These are phyloP conservation scores for Craseonycteris thonglongyai DNA, from an alignment of 2,113 vertebrate genomes.

Conservation along the genomic window DNA sequence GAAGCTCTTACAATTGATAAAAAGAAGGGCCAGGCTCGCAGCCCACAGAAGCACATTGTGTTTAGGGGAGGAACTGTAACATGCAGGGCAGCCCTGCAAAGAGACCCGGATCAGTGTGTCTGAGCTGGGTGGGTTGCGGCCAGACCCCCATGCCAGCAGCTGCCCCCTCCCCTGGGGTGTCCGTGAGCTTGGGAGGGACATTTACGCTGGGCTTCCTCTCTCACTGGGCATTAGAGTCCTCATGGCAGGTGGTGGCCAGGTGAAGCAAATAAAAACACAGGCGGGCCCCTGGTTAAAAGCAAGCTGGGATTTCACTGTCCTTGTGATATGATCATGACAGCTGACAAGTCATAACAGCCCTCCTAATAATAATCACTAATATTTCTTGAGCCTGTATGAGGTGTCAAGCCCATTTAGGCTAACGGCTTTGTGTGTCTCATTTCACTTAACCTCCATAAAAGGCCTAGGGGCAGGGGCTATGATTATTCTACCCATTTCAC, in stretches of 20 bases:
- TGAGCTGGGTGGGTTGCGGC: fast-evolving
- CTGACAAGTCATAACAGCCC: neutral
- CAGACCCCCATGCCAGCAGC: too few species aligned
- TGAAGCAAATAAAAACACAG: neutral
- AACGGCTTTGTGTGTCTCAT: neutral
- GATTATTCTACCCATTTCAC: neutral
- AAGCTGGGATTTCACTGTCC: neutral
- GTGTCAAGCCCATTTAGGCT: too few species aligned
- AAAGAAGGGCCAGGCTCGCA: fast-evolving
- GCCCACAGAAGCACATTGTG: fast-evolving
- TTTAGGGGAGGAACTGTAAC: fast-evolving
- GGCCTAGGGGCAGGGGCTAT: neutral
- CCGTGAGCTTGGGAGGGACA: fast-evolving
- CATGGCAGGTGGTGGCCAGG: neutral
- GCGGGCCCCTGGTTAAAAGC: neutral
- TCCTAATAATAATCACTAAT: neutral
- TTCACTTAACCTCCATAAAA: neutral
- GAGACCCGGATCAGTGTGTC: fast-evolving
- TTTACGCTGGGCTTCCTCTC: too few species aligned
- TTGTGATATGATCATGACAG: neutral
- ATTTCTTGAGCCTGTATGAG: neutral
- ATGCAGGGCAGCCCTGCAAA: fast-evolving
- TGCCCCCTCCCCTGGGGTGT: neutral
- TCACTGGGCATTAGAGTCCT: neutral
- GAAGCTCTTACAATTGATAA: neutral